Evolutionary conservation across 2,888 invertebrate genomes (phyloP).

Genomic region (Oithona nana): DNA sequence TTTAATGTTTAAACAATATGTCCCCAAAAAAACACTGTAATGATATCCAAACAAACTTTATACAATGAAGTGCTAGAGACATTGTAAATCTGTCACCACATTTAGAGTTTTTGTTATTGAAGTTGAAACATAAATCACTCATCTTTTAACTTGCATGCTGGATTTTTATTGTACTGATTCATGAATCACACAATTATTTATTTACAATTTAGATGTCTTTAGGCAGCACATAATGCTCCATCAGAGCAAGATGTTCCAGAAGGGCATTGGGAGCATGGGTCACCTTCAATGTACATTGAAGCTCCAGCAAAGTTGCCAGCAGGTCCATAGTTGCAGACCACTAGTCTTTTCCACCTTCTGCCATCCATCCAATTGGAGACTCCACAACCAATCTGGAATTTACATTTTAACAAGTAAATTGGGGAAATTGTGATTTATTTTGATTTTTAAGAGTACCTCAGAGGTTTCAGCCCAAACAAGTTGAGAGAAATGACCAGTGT

Average conservation of each 20-base stretch:
- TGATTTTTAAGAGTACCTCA: no score
- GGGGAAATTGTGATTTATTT: not conserved
- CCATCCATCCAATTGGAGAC: not conserved
- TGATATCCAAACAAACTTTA: no score
- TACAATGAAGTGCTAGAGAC: no score
- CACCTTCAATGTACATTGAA: not conserved
- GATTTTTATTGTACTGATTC: no score
- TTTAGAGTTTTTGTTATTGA: no score
- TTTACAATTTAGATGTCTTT: no score
- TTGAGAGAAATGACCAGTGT: not conserved
- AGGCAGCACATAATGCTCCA: not conserved
- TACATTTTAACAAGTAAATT: not conserved
- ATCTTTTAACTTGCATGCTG: no score
- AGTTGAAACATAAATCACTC: no score
- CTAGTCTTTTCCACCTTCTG: not conserved
- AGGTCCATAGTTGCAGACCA: constrained; percentile 4
- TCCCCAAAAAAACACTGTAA: no score
- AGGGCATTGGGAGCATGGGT: not conserved
- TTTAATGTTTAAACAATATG: no score
- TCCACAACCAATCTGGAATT: not conserved
- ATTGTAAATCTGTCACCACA: no score
- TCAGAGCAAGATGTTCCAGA: not conserved
- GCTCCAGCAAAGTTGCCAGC: not conserved
- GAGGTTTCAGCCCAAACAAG: constrained; percentile 2
- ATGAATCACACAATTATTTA: no score